A percentile compares a stretch with the other conserved stretches of the same genome.
Evolutionary conservation across 2,113 vertebrate species (phyloP).

Genomic region (Tauraco erythrolophus): DNA sequence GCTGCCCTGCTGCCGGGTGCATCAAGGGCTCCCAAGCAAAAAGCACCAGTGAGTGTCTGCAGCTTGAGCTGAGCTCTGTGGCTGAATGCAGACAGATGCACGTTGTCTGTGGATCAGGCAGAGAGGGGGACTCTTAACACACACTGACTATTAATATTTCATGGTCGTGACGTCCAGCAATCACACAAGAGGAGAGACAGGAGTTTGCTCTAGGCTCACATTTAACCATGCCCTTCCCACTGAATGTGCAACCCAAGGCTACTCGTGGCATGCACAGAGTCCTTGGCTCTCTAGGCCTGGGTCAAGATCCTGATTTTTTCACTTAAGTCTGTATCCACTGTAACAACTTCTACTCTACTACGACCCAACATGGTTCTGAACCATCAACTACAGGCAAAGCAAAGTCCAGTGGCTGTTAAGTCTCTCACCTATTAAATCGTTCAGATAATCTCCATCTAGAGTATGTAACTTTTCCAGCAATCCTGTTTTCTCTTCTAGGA

Average conservation of each 20-base stretch:
- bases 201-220: neutral
- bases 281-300: neutral
- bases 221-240: neutral
- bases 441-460: neutral
- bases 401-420: neutral
- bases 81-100: neutral
- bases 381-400: neutral
- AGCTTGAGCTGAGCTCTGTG: neutral
- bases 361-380: neutral
- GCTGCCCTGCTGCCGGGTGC: neutral
- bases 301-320: neutral
- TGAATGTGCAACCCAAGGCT: neutral
- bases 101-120: neutral
- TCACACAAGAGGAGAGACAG: neutral
- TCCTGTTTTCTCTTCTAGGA: conserved; percentile 5
- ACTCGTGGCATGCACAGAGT: neutral
- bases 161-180: neutral
- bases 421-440: neutral
- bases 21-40: neutral
- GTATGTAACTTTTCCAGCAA: conserved; percentile 11
- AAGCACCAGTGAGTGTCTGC: neutral
- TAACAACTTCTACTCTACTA: neutral
- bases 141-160: neutral
- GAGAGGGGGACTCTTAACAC: neutral
- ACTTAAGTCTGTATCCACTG: neutral